Evolutionary conservation across 2,113 vertebrate species (phyloP).

Genomic region (Xiphophorus hellerii): DNA sequence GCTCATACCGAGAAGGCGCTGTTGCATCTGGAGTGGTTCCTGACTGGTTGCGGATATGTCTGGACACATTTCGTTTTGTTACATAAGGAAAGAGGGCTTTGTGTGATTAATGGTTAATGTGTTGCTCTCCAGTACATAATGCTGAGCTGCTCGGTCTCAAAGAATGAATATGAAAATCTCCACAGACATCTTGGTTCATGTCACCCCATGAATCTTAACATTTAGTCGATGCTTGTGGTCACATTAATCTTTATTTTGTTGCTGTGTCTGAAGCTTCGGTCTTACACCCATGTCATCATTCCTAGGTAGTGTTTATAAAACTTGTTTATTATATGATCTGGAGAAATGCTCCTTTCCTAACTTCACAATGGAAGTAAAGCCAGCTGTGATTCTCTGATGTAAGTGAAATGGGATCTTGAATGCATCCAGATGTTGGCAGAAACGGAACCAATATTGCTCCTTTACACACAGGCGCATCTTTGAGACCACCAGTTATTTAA

Average conservation of each 20-base stretch:
- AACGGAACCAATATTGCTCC: slow-evolving; percentile 43
- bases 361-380: slow-evolving; percentile 57
- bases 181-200: background rate
- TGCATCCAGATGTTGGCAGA: slow-evolving; percentile 78
- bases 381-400: slow-evolving; percentile 71
- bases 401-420: slow-evolving; percentile 78
- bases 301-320: background rate
- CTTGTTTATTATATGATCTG: slow-evolving; percentile 15
- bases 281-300: background rate
- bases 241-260: background rate
- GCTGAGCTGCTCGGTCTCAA: background rate
- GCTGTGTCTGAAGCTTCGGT: background rate
- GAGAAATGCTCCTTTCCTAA: background rate
- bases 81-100: slow-evolving; percentile 45
- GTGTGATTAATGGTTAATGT: slow-evolving; percentile 34
- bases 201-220: background rate
- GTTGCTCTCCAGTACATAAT: background rate
- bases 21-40: slow-evolving; percentile 30
- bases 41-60: slow-evolving; percentile 66
- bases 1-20: slow-evolving; percentile 19
- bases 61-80: slow-evolving; percentile 70
- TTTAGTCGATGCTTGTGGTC: background rate
- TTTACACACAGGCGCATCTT: slow-evolving; percentile 27
- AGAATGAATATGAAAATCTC: background rate
- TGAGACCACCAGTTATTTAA: background rate